Evolutionary conservation across 2,797 vertebrate species (phyloP).

Genomic region (Sylvia borin): DNA sequence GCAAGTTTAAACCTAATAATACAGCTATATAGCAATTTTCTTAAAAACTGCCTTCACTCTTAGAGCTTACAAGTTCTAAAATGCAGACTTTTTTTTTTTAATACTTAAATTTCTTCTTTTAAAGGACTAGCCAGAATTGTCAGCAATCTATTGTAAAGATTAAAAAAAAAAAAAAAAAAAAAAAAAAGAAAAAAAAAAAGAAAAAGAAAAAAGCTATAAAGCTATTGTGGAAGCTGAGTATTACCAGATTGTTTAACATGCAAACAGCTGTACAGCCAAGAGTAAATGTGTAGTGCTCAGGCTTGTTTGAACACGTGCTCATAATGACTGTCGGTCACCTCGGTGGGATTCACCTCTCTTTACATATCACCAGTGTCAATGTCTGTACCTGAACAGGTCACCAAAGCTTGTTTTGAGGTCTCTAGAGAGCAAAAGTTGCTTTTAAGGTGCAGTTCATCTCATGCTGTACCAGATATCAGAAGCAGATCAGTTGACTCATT

Average conservation of each 20-base stretch:
- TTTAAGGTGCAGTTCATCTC: background rate
- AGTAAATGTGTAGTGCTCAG: background rate
- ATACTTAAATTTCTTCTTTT: background rate
- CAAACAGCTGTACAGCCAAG: background rate
- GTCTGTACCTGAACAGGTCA: background rate
- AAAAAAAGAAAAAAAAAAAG: background rate
- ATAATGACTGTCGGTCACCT: background rate
- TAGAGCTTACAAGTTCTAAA: background rate
- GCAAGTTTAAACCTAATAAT: background rate
- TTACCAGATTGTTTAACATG: background rate
- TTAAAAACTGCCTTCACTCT: background rate
- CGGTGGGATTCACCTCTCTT: background rate
- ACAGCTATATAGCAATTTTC: background rate
- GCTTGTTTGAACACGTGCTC: background rate
- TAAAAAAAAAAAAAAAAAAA: background rate
- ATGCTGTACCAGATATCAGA: background rate
- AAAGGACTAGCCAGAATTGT: background rate
- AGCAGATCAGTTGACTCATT: slow-evolving; percentile 4
- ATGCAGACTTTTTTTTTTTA: background rate
- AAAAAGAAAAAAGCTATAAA: background rate
- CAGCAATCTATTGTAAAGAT: background rate
- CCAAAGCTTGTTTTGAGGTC: background rate
- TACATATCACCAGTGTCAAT: background rate
- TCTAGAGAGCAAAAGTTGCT: background rate
- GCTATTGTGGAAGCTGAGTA: background rate